phyloP scores from a whole-genome alignment of 2,113 vertebrate species.

The Aphelocoma coerulescens region DNA sequence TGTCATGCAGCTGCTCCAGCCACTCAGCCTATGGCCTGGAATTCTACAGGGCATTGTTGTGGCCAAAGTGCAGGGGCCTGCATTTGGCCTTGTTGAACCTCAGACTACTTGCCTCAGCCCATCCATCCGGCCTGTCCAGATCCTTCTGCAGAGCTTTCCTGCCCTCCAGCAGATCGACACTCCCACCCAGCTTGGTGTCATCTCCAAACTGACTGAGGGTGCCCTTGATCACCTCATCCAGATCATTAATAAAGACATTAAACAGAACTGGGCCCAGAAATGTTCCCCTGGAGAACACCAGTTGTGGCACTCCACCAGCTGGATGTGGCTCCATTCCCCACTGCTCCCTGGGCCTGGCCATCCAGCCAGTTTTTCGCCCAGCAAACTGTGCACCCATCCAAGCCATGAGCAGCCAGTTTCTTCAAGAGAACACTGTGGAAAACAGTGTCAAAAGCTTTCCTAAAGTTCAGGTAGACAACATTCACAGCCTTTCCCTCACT shows the following conservation, averaged over 20 bases:
- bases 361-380: not conserved
- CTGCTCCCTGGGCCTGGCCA: not conserved
- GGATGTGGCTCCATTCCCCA: not conserved
- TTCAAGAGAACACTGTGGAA: fast-evolving
- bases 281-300: not conserved
- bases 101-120: fast-evolving
- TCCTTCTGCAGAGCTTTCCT: not conserved
- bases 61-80: not conserved
- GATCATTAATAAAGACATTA: not conserved
- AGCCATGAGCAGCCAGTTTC: not conserved
- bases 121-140: not conserved
- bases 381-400: no score
- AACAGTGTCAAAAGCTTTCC: not conserved
- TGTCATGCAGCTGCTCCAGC: not conserved
- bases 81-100: not conserved
- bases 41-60: fast-evolving
- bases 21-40: not conserved
- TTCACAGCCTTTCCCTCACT: not conserved
- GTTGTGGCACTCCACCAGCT: not conserved
- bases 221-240: not conserved
- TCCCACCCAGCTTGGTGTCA: not conserved
- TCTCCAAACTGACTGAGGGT: not conserved
- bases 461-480: not conserved
- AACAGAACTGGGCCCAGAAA: not conserved
- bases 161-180: not conserved